Base-by-base conservation (phyloP, 2,113 vertebrate species). In the Rhinoderma darwinii region DNA sequence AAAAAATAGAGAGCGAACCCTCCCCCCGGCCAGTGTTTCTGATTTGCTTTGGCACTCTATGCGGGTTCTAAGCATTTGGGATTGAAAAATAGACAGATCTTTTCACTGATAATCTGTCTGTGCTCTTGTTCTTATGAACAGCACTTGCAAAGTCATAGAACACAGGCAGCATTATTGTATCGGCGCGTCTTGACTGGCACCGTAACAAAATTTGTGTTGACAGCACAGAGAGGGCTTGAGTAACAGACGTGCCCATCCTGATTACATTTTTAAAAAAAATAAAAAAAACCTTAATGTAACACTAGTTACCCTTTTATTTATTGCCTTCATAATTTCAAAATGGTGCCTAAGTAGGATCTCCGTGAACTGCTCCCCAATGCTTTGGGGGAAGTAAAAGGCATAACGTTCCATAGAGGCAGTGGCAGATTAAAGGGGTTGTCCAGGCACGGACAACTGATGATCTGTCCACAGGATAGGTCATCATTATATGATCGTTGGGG, bases 41-140 rank as follows among this genome's bases (percentile, higher is more conserved):
- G 89, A 90, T 91, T 92, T 90, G 91, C 89, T 89, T 89, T 91
- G 92, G 90, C 92, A 89, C 89, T 87, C 91, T 90, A 90, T 78
- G 79, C 89, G 88, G 90, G 90, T 94, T 94, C 93, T 93, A 94
- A 93, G 91, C 89, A 84, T 27, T 82, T 91, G 70, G 91, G 90
- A 92, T 92, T 94, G 93, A 93, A 93, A 92, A 93, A 92, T 93
- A 94, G 94, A 93, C 92, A 0, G 93, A 94, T 95, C 92, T 94
- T 92, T 94, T 94, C 94, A 92, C 92, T 93, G 92, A 94, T 95
- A 93, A 94, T 94, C 94, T 93, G 92, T 93, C 94, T 93, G 90
- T 91, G 93, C 93, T 93, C 89, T 92, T 92, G 93, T 94, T 93
- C 93, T 92, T 92, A 93, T 88, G 93, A 94, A 94, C 93, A 95